phyloP scores from a whole-genome alignment of 2,888 invertebrate genomes.

The Gymnosoma rotundatum region DNA sequence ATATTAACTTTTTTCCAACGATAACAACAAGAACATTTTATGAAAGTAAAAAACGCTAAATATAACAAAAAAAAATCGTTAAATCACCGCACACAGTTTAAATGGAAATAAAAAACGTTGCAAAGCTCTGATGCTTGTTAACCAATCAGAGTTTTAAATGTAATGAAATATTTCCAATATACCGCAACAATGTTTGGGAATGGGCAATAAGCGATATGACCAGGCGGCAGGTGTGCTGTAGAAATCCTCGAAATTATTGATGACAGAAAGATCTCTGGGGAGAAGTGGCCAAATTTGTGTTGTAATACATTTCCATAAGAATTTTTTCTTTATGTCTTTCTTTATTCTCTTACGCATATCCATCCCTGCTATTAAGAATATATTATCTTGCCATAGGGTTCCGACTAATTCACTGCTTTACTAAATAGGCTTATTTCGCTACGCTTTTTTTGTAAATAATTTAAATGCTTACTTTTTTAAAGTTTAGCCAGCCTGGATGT shows the following conservation, averaged over 20 bases:
- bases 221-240: slow-evolving; percentile 85
- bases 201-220: slow-evolving; percentile 89
- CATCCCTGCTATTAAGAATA: not conserved
- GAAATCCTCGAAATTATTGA: slow-evolving; percentile 83
- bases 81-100: slow-evolving; percentile 62
- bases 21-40: slow-evolving; percentile 68
- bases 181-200: slow-evolving; percentile 83
- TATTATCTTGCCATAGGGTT: not conserved
- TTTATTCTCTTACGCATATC: not conserved
- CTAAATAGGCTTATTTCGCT: slow-evolving; percentile 22
- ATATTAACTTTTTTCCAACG: slow-evolving; percentile 65
- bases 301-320: slow-evolving; percentile 82
- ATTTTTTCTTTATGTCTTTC: not conserved
- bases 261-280: slow-evolving; percentile 81
- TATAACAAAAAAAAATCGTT: slow-evolving; percentile 19
- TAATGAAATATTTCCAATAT: slow-evolving; percentile 41
- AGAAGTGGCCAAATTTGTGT: slow-evolving; percentile 82
- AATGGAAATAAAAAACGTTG: slow-evolving; percentile 41
- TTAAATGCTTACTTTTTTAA: slow-evolving; percentile 31
- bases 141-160: slow-evolving; percentile 49
- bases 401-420: not conserved
- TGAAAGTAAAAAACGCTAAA: slow-evolving; percentile 37
- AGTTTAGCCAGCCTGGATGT: not conserved
- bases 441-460: slow-evolving; percentile 53
- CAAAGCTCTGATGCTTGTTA: slow-evolving; percentile 57